Evolutionary conservation across 1,140 invertebrate genomes (phyloP), one percentile per base, ranked within the genome.

Genomic region (Eubasilissa regina): DNA sequence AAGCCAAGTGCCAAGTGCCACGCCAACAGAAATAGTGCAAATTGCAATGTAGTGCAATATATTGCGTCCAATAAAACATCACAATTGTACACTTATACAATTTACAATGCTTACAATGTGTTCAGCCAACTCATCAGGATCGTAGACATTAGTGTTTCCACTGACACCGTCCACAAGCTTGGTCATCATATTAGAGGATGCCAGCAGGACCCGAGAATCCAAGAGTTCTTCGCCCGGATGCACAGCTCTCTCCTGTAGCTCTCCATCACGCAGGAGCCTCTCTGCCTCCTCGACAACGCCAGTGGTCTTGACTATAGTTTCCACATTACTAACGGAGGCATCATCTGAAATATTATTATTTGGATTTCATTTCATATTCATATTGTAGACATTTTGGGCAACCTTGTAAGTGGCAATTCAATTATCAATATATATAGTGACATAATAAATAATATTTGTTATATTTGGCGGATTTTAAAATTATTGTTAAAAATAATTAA

Each of bases 221-320:
- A 90, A 81, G 62, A 89, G 85, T 17, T 86, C 86, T 84, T 90
- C 90, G 74, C 89, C 87, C 0, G 88, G 85, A 83, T 89, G 84
- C 55, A 85, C 84, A 3, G 87, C 85, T 48, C 85, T 81, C 15
- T 89, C 86, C 19, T 87, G 84, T 11, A 88, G 83, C 15, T 84
- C 81, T 11, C 85, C 85, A 75, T 89, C 84, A 11, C 79, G 80
- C 17, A 88, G 82, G 25, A 90, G 79, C 13, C 55, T 60, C 77
- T 89, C 84, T 0, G 85, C 86, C 84, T 88, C 84, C 43, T 83
- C 74, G 17, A 89, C 84, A 15, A 87, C 85, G 15, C 83, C 76
- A 1, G 85, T 83, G 0, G 88, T 85, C 78, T 86, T 85, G 11
- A 85, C 83, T 48, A 87, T 87, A 7, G 85, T 85, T 74, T 88